Evolutionary conservation across 2,888 invertebrate species (phyloP).

Genomic region (Clanis bilineata): DNA sequence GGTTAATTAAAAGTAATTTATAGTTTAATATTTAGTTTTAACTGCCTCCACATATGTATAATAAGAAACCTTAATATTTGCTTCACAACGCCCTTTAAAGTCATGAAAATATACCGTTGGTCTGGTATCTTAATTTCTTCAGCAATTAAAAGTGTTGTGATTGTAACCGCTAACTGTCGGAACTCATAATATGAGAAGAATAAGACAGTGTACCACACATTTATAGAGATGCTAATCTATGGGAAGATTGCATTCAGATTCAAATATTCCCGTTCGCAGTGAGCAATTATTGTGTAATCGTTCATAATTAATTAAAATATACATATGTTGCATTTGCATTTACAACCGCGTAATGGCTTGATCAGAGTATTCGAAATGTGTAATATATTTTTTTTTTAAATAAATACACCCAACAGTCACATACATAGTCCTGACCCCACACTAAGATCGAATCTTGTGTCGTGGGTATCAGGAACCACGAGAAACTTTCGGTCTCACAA

Average conservation of each 20-base stretch:
- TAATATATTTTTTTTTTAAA: neutral
- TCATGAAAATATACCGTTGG: conserved; percentile 32
- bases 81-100: neutral
- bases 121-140: conserved; percentile 36
- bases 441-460: no score
- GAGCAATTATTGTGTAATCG: neutral
- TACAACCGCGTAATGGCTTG: neutral
- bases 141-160: conserved; percentile 43
- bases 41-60: neutral
- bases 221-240: conserved; percentile 47
- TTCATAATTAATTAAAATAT: neutral
- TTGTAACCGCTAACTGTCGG: conserved; percentile 47
- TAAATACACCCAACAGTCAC: no score
- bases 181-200: conserved; percentile 51
- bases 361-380: neutral
- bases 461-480: no score
- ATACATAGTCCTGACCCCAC: no score
- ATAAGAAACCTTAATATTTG: neutral
- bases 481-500: no score
- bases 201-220: conserved; percentile 40
- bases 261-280: neutral
- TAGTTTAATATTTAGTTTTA: neutral
- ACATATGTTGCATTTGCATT: neutral
- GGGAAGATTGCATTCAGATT: conserved; percentile 39
- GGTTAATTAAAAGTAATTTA: no score